Evolutionary conservation across 2,113 vertebrate species (phyloP), one percentile per base, ranked within the genome.

Genomic region (Gambusia holbrooki): DNA sequence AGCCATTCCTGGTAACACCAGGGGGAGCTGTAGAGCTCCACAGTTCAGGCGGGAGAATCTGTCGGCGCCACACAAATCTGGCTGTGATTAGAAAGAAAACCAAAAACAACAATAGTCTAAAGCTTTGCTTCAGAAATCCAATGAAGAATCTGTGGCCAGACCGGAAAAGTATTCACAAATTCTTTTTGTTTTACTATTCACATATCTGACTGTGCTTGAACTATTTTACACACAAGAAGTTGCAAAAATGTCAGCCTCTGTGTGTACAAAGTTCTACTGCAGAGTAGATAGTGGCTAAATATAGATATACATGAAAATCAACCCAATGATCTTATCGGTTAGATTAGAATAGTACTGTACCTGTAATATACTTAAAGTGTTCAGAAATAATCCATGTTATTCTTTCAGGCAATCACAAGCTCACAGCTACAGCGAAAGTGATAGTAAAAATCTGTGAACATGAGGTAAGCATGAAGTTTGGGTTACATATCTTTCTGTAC

Each of bases 371-470:
- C 58, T 25, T 78, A 27, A 75, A 66, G 65, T 76, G 60, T 71
- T 32, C 61, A 60, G 9, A 58, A 4, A 13, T 62, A 51, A 12
- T 74, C 1, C 82, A 32, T 61, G 17, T 48, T 48, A 19, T 93
- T 93, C 80, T 90, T 91, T 69, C 77, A 99, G 98, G 97, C 90
- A 99, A 98, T 95, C 98, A 99, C 94, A 99, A 99, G 92, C 96
- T 99, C 91, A 99, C 98, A 65, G 96, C 97, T 85, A 99, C 97
- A 80, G 98, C 98, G 68, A 99, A 98, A 95, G 97, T 99, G 54
- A 98, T 99, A 85, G 97, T 99, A 88, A 99, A 99, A 94, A 99
- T 99, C 93, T 99, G 98, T 94, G 98, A 99, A 90, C 98, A 99
- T 82, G 98, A 99, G 96, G 98, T 99, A 94, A 74, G 89, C 88